Percentiles rank a stretch among this genome's conserved stretches.
phyloP scores from a whole-genome alignment of 2,113 vertebrate species.

The Lamprotornis superbus region DNA sequence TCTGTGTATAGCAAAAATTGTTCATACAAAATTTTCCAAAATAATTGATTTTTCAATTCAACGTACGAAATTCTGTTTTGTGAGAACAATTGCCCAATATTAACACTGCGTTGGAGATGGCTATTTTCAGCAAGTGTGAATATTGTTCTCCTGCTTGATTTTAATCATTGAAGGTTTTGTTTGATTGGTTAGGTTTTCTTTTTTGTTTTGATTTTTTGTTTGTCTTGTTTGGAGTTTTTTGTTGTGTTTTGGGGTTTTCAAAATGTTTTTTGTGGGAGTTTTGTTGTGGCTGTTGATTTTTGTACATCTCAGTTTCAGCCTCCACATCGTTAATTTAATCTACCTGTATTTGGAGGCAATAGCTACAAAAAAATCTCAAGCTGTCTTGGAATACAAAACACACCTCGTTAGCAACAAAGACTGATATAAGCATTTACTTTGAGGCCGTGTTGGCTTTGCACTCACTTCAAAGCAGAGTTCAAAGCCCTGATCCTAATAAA shows the following conservation, averaged over 20 bases:
- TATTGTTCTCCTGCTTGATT: background rate
- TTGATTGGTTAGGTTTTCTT: background rate
- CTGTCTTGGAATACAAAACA: background rate
- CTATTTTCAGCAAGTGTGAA: background rate
- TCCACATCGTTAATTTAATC: background rate
- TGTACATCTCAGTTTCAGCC: background rate
- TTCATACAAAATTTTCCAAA: background rate
- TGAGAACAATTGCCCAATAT: background rate
- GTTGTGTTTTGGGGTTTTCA: background rate
- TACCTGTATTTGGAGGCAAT: background rate
- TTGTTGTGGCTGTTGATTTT: background rate
- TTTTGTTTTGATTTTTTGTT: background rate
- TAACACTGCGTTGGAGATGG: background rate
- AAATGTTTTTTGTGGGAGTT: accelerated
- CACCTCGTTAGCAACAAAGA: background rate
- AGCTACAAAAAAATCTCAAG: background rate
- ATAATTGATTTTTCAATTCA: background rate
- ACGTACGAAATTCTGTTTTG: background rate
- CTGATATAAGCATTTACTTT: background rate
- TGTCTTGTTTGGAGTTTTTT: background rate
- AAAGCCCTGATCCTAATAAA: background rate
- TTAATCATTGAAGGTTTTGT: background rate
- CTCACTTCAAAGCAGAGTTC: background rate
- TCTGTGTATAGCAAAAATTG: background rate
- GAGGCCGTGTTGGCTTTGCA: background rate